phyloP scores from a whole-genome alignment of 2,888 invertebrate species.

The Calephelis perditalis region DNA sequence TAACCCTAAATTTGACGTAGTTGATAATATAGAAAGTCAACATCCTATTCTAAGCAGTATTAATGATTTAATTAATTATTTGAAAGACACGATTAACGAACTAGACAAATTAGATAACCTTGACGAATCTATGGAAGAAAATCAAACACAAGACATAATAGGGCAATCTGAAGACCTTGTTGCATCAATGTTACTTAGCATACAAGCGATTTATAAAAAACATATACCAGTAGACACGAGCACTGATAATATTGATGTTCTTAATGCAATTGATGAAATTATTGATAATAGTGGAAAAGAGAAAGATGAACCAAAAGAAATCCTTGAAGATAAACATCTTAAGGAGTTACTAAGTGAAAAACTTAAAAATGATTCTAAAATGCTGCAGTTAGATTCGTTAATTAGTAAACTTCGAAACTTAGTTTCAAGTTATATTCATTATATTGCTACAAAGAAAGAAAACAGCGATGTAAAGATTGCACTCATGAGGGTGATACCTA shows the following conservation, averaged over 20 bases:
- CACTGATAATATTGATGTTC: constrained; percentile 46
- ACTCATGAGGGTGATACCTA: constrained; percentile 76
- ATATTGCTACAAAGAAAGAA: constrained; percentile 43
- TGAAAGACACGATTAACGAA: constrained; percentile 40
- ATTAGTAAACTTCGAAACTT: constrained; percentile 59
- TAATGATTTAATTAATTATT: constrained; percentile 42
- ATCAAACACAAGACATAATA: constrained; percentile 35
- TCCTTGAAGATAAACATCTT: constrained; percentile 81
- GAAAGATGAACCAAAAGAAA: constrained; percentile 66
- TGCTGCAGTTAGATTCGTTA: constrained; percentile 75
- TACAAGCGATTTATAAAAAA: constrained; percentile 62
- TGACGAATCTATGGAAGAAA: constrained; percentile 43
- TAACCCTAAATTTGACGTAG: constrained; percentile 40
- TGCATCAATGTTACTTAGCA: constrained; percentile 51
- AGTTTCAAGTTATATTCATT: constrained; percentile 58
- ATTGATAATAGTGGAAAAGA: constrained; percentile 49
- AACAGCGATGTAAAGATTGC: constrained; percentile 46
- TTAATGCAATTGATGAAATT: constrained; percentile 56
- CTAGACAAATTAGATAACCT: constrained; percentile 43
- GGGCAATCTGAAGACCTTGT: constrained; percentile 55
- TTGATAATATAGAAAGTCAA: constrained; percentile 36
- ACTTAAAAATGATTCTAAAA: constrained; percentile 78
- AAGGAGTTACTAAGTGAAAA: constrained; percentile 81
- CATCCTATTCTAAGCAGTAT: constrained; percentile 57
- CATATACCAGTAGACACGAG: constrained; percentile 47